Evolutionary conservation across 2,888 invertebrate species (phyloP).

Genomic region (Acleris cristana): DNA sequence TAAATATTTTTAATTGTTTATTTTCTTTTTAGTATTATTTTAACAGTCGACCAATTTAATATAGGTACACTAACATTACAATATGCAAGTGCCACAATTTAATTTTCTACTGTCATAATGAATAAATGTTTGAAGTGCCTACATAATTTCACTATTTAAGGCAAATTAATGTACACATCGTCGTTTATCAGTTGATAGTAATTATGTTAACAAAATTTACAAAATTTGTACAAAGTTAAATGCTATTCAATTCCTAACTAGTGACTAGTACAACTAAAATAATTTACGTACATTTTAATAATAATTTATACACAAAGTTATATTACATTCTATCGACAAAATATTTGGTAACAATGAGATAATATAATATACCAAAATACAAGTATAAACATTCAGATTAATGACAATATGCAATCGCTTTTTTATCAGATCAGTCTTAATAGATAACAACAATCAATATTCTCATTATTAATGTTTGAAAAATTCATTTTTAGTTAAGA

Average conservation of each 20-base stretch:
- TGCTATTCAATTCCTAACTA: constrained; percentile 67
- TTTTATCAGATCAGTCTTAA: constrained; percentile 77
- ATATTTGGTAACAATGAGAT: constrained; percentile 84
- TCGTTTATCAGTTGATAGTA: constrained; percentile 6
- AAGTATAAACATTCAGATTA: constrained; percentile 65
- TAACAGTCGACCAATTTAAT: constrained; percentile 66
- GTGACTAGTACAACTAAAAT: constrained; percentile 81
- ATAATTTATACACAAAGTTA: constrained; percentile 59
- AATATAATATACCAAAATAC: constrained; percentile 80
- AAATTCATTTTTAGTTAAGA: constrained; percentile 19
- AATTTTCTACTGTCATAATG: constrained; percentile 19
- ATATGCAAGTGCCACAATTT: constrained; percentile 28
- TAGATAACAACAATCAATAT: constrained; percentile 56
- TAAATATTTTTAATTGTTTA: constrained; percentile 56
- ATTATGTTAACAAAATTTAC: constrained; percentile 27
- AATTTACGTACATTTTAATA: constrained; percentile 44
- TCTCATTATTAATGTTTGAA: constrained; percentile 17
- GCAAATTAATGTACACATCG: constrained; percentile 22
- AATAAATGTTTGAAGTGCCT: constrained; percentile 14
- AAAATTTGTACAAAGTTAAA: constrained; percentile 58
- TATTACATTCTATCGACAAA: constrained; percentile 71
- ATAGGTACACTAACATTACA: constrained; percentile 32
- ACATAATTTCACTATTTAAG: constrained; percentile 26
- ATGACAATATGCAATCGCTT: constrained; percentile 56
- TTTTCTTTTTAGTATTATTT: constrained; percentile 65